These are phyloP conservation scores for Mesocricetus auratus DNA, from an alignment of 2,113 vertebrate genomes.

Conservation along the genomic window DNA sequence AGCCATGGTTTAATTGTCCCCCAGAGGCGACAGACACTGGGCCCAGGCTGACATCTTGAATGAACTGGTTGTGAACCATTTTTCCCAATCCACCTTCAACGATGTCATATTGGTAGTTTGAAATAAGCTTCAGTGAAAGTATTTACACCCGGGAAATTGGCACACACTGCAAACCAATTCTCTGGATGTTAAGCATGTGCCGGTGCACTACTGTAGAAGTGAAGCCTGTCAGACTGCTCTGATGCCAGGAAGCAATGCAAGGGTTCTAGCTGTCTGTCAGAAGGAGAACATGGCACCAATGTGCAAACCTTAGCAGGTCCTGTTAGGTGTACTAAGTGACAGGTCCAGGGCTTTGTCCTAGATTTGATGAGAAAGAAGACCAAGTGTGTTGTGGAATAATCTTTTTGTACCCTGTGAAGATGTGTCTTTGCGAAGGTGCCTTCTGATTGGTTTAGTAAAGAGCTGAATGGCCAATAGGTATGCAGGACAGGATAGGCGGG, in stretches of 20 bases:
- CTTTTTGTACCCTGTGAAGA: too few species aligned
- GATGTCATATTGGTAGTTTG: background rate
- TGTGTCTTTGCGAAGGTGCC: too few species aligned
- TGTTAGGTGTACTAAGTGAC: background rate
- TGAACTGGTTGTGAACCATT: background rate
- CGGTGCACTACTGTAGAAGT: background rate
- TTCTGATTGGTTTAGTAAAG: too few species aligned
- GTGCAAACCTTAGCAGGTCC: background rate
- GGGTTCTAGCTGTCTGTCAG: background rate
- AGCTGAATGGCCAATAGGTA: too few species aligned
- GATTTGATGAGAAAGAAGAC: slow-evolving; percentile 25
- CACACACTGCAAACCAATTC: background rate
- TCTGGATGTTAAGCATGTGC: background rate
- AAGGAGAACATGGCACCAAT: background rate
- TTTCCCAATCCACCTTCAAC: background rate
- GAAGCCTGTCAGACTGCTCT: background rate
- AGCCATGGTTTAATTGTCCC: background rate
- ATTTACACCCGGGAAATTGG: slow-evolving; percentile 40
- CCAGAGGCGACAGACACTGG: background rate
- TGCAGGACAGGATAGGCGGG: too few species aligned
- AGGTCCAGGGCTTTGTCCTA: background rate
- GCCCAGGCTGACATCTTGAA: background rate
- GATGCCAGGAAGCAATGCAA: background rate
- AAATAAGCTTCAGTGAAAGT: background rate
- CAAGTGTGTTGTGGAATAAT: background rate